Percentiles rank a stretch among this genome's conserved stretches.
These are phyloP conservation scores for Xanthorhoe designata DNA, from an alignment of 2,888 invertebrate genomes.

Conservation along the genomic window DNA sequence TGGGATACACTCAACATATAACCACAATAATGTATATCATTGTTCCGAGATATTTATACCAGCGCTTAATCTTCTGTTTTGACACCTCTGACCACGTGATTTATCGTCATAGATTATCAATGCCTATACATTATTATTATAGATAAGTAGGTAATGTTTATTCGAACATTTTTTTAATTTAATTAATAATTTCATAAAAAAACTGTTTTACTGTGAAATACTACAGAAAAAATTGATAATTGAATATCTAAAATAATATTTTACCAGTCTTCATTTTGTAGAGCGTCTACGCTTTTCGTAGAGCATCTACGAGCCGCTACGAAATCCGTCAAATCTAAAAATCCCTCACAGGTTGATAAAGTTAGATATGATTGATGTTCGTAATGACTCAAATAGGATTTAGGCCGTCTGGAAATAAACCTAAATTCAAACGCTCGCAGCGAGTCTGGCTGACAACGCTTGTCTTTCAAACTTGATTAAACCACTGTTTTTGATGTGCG, in stretches of 20 bases:
- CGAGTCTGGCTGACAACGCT: neutral
- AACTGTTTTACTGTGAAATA: no score
- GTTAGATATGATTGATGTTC: neutral
- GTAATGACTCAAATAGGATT: neutral
- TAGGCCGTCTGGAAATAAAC: neutral
- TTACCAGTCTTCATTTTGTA: neutral
- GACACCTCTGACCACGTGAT: no score
- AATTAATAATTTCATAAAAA: no score
- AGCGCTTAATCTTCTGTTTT: no score
- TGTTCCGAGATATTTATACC: no score
- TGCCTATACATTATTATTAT: no score
- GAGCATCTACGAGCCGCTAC: neutral
- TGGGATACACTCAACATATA: no score
- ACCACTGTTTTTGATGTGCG: neutral
- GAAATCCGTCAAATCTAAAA: neutral
- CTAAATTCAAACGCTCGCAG: neutral
- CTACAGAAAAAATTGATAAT: neutral
- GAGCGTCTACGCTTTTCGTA: neutral
- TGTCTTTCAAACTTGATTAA: neutral
- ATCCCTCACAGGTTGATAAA: neutral
- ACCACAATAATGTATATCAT: no score
- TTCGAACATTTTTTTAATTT: no score
- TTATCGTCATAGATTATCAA: no score
- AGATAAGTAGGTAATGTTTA: no score
- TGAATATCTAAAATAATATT: neutral